A percentile compares a stretch with the other conserved stretches of the same genome.
Evolutionary conservation across 2,113 vertebrate genomes (phyloP).

Genomic region (Tragelaphus imberbis): DNA sequence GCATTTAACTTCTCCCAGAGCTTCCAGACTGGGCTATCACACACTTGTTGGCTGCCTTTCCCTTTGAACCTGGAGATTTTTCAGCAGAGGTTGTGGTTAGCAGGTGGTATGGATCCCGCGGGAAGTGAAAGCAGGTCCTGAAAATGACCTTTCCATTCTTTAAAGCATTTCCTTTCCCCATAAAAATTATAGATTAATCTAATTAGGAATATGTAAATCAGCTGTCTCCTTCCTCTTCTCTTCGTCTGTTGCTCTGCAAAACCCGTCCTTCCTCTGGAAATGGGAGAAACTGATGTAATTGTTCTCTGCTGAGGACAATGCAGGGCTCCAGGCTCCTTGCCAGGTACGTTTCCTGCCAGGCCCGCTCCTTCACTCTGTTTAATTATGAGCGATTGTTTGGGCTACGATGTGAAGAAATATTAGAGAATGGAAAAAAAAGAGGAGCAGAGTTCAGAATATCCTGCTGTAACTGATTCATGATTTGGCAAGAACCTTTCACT

Average conservation of each 20-base stretch:
- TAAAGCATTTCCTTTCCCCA: neutral
- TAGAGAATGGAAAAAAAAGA: constrained; percentile 88
- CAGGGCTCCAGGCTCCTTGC: constrained; percentile 64
- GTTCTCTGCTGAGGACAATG: constrained; percentile 79
- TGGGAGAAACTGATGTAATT: constrained; percentile 82
- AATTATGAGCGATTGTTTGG: constrained; percentile 87
- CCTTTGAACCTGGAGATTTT: constrained; percentile 16
- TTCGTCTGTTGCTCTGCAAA: constrained; percentile 32
- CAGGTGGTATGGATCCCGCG: neutral
- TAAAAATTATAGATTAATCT: constrained; percentile 29
- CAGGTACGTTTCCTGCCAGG: constrained; percentile 82
- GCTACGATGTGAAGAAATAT: constrained; percentile 82
- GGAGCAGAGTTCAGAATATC: constrained; percentile 76
- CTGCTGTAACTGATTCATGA: constrained; percentile 84
- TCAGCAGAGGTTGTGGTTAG: neutral
- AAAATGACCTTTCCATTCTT: neutral
- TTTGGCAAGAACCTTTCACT: constrained; percentile 81
- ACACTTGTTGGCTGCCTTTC: constrained; percentile 1
- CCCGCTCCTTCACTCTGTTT: constrained; percentile 80
- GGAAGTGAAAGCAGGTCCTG: constrained; percentile 37
- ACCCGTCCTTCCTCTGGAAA: constrained; percentile 65
- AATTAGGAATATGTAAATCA: constrained; percentile 66
- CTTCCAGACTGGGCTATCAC: constrained; percentile 29
- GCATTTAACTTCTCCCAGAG: constrained; percentile 12
- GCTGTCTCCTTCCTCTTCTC: constrained; percentile 47